Base-by-base conservation (phyloP, 2,797 vertebrate genomes). In the Gadopsis marmoratus region DNA sequence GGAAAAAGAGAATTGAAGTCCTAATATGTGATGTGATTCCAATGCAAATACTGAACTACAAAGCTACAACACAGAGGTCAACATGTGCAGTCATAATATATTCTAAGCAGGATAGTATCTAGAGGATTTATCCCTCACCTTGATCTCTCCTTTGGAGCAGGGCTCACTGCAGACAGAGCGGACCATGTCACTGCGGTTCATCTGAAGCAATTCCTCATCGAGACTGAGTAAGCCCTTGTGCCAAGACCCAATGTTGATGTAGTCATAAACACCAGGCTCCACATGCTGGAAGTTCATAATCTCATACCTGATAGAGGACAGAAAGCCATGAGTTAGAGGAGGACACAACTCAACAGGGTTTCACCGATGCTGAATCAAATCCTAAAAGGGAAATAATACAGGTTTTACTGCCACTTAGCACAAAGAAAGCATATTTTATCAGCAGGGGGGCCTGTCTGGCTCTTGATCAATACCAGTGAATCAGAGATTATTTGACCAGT, bases 271-370 rank as follows among this genome's bases (percentile, higher is more conserved):
- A 4, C 97, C 95, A 0, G 88, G 80, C 71, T 96, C 95, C 61
- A 96, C 95, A 10, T 95, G 96, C 89, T 99, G 98, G 69, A 99
- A 95, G 88, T 99, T 99, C 98, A 99, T 99, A 61, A 99, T 99
- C 84, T 99, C 98, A 71, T 99, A 99, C 85, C 98, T 99, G 86
- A 71, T 14, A 13, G 73, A 17, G 29, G 29, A 65, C 0, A 78
- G 33, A 66, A 19, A 43, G 35, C 35, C 16, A 8, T 0, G n/a
- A 68, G 13, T 60, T 2, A 68, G 4, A 71, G 37, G 23, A 75
- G 4, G n/a, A n/a, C 51, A 3, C 0, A 2, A 51, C 2, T 66
- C 12, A 14, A 45, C 14, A 6, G 61, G n/a, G 19, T 60, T 26
- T 74, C 4, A 45, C 31, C 4, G 8, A 0, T 3, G 7, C 33